Evolutionary conservation across 2,113 vertebrate genomes (phyloP).

Genomic region (Saguinus imperator): DNA sequence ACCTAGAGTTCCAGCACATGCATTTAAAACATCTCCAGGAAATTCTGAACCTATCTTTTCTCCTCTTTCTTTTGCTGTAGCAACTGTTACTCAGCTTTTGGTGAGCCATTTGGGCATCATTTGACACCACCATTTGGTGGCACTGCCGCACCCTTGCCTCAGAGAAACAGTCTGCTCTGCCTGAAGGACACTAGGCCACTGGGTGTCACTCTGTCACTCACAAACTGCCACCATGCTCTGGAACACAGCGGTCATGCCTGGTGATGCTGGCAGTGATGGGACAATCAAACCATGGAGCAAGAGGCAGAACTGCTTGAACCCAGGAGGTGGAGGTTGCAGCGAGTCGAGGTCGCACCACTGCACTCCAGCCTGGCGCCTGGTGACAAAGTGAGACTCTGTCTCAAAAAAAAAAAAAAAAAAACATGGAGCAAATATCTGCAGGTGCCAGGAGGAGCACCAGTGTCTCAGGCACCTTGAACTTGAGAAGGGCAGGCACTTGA

Average conservation of each 20-base stretch:
- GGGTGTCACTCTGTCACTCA: background rate
- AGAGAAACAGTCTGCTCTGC: background rate
- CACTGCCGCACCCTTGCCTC: background rate
- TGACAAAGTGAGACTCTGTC: too few relatives aligned
- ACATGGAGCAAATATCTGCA: rapidly evolving
- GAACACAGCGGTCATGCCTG: background rate
- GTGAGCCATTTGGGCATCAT: background rate
- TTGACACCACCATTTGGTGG: background rate
- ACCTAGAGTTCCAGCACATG: background rate
- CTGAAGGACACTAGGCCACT: background rate
- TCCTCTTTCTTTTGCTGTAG: background rate
- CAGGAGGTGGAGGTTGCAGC: too few relatives aligned
- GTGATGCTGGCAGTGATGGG: background rate
- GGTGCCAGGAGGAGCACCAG: background rate
- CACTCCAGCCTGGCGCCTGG: too few relatives aligned
- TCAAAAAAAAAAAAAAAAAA: too few relatives aligned
- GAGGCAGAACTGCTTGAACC: too few relatives aligned
- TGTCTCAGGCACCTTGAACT: background rate
- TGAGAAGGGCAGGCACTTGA: background rate
- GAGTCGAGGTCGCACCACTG: too few relatives aligned
- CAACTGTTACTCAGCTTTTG: background rate
- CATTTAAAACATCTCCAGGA: background rate
- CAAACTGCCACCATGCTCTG: background rate
- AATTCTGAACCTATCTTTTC: background rate
- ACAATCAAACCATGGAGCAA: background rate